phyloP scores from a whole-genome alignment of 2,797 vertebrate genomes.

The Prunella strophiata region DNA sequence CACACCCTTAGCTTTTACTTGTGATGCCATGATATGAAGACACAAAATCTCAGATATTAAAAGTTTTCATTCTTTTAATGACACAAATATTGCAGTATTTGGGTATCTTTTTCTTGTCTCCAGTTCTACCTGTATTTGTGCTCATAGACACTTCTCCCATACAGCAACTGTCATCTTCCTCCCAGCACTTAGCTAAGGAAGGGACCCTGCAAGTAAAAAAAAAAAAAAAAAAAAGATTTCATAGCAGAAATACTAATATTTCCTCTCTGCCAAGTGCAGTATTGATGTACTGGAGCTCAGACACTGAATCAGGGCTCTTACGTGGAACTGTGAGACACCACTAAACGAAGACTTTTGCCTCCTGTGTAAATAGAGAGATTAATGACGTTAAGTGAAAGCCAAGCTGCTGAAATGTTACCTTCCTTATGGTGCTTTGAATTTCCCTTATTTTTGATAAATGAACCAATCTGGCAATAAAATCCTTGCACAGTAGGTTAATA shows the following conservation, averaged over 20 bases:
- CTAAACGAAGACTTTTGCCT: constrained; percentile 75
- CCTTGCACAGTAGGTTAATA: constrained; percentile 82
- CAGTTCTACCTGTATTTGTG: not conserved
- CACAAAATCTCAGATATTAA: not conserved
- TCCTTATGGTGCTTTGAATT: constrained; percentile 81
- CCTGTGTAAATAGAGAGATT: constrained; percentile 80
- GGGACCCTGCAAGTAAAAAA: constrained; percentile 28
- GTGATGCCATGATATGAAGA: constrained; percentile 4
- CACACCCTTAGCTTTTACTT: constrained; percentile 42
- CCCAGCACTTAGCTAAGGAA: not conserved
- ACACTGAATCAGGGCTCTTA: constrained; percentile 66
- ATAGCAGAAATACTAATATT: constrained; percentile 67
- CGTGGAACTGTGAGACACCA: constrained; percentile 50
- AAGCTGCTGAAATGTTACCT: constrained; percentile 80
- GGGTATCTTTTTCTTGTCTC: not conserved
- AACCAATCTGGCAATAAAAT: constrained; percentile 82
- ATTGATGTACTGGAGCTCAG: constrained; percentile 60
- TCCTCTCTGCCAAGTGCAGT: constrained; percentile 61
- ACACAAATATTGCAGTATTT: not conserved
- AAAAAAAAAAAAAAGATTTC: not conserved
- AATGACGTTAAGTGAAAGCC: constrained; percentile 77
- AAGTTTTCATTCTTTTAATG: constrained; percentile 35
- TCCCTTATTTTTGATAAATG: constrained; percentile 83
- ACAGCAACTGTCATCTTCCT: not conserved
- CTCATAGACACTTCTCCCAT: not conserved